A percentile compares a stretch with the other conserved stretches of the same genome.
These are phyloP conservation scores for Amblyornis subalaris DNA, from an alignment of 2,113 vertebrate species.

Conservation along the genomic window DNA sequence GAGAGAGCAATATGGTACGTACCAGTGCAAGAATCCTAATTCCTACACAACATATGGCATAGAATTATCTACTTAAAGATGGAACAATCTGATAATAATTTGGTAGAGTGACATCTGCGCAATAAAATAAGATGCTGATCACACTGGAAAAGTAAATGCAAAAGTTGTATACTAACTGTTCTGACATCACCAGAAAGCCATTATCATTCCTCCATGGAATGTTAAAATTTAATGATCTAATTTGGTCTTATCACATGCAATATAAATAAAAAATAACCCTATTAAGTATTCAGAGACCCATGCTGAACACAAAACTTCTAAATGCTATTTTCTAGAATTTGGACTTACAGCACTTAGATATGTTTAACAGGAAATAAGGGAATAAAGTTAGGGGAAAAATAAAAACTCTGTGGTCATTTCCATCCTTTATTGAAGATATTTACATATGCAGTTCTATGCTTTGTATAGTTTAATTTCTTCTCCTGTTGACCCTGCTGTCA, in stretches of 20 bases:
- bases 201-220: constrained; percentile 52
- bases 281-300: constrained; percentile 38
- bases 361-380: background rate
- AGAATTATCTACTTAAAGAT: constrained; percentile 54
- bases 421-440: background rate
- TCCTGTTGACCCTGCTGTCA: background rate
- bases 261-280: constrained; percentile 67
- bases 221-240: constrained; percentile 69
- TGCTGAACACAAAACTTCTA: constrained; percentile 31
- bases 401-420: background rate
- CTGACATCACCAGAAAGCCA: constrained; percentile 49
- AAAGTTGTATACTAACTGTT: constrained; percentile 44
- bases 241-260: constrained; percentile 61
- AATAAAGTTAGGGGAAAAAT: background rate
- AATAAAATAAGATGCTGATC: constrained; percentile 64
- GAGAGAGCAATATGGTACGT: constrained; percentile 11
- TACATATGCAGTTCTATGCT: background rate
- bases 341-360: background rate
- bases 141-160: constrained; percentile 20
- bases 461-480: background rate
- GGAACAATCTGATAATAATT: constrained; percentile 44
- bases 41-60: constrained; percentile 54
- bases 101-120: constrained; percentile 55
- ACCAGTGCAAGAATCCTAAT: constrained; percentile 37
- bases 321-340: constrained; percentile 11